Conservation (phyloP, 1,140 invertebrate genomes). For the Epicauta chinensis region DNA sequence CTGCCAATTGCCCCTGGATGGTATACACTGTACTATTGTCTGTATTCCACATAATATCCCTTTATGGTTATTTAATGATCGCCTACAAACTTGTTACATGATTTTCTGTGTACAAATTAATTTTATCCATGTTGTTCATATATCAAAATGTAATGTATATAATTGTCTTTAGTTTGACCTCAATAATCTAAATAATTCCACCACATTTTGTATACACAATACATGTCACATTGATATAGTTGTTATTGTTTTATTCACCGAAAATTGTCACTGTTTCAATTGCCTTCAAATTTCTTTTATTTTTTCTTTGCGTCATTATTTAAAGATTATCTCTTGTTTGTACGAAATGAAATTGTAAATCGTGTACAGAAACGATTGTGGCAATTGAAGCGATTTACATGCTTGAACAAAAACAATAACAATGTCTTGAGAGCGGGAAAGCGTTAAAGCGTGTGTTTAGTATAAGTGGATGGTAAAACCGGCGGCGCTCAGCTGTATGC, state of each 20-base stretch:
- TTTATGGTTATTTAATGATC: constrained; percentile 16
- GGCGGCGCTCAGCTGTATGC: constrained; percentile 17
- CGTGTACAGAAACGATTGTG: constrained; percentile 7
- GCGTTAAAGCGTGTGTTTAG: constrained; percentile 15
- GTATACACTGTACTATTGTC: constrained; percentile 3
- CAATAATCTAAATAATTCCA: no score
- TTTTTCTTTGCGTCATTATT: no score
- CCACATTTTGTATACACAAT: no score
- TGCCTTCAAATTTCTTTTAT: no score
- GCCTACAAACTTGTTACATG: constrained; percentile 11
- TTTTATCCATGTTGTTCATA: no score
- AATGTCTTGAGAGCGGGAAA: constrained; percentile 13
- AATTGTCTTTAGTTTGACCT: no score
- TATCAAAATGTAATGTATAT: no score
- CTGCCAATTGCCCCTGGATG: constrained; percentile 12
- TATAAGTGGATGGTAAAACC: constrained; percentile 7
- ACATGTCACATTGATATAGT: no score
- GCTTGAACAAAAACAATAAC: constrained; percentile 19
- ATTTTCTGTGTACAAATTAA: background rate
- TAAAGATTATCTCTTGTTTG: constrained; percentile 9
- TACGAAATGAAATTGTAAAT: background rate
- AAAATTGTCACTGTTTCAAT: no score
- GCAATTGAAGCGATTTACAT: constrained; percentile 18
- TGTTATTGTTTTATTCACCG: no score
- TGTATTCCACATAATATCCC: constrained; percentile 8